phyloP scores from a whole-genome alignment of 2,797 vertebrate genomes.

The Helarctos malayanus region DNA sequence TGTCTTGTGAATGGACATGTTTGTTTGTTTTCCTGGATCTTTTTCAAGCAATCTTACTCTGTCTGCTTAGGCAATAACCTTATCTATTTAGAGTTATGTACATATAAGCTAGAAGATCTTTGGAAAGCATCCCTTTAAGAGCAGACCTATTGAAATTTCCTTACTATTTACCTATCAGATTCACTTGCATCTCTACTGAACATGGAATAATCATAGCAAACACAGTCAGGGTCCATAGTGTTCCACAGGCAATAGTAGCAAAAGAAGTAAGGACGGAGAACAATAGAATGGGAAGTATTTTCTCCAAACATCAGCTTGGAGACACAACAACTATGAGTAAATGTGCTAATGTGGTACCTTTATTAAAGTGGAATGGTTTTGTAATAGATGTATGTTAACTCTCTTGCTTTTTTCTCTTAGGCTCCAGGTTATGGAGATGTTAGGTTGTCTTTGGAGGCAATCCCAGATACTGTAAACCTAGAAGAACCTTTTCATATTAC shows the following conservation, averaged over 20 bases:
- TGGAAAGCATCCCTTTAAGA: constrained; percentile 42
- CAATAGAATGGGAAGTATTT: not conserved
- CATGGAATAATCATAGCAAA: constrained; percentile 23
- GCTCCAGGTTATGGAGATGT: constrained; percentile 99
- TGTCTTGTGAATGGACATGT: not conserved
- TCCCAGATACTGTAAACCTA: constrained; percentile 97
- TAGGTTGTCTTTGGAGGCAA: constrained; percentile 96
- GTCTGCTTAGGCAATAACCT: not conserved
- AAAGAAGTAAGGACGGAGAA: not conserved
- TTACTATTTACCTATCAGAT: not conserved
- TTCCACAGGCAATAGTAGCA: not conserved
- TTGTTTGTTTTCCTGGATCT: constrained; percentile 27
- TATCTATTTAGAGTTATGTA: not conserved
- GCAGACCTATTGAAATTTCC: constrained; percentile 34
- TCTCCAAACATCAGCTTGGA: not conserved
- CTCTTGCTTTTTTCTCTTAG: constrained; percentile 87
- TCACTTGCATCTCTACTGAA: constrained; percentile 53
- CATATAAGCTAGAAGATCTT: not conserved
- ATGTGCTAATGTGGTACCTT: not conserved
- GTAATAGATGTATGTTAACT: constrained; percentile 38
- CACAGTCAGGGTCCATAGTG: not conserved
- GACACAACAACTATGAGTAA: not conserved
- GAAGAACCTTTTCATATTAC: constrained; percentile 98
- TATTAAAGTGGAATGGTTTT: constrained; percentile 2
- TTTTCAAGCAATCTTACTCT: constrained; percentile 12